Evolutionary conservation across 2,888 invertebrate genomes (phyloP), one percentile per base, ranked within the genome.

Genomic region (Nyleta sp.): DNA sequence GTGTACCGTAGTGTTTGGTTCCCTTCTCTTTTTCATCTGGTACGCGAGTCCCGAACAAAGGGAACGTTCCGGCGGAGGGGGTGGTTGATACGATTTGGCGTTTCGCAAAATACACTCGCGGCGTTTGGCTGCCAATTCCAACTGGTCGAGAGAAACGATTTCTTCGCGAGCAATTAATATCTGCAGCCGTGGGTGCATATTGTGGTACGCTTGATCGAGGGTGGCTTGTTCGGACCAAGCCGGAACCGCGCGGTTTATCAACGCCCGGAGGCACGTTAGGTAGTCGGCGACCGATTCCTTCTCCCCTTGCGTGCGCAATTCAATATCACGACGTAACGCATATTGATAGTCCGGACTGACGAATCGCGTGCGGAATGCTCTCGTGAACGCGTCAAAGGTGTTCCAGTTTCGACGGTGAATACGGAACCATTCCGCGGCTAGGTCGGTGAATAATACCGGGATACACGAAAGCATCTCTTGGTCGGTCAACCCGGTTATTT

Each of bases 161-260:
- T 13, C 31, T 2, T 24, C 31, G 5, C 50, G 28, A 7, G 8
- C 10, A 2, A 50, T 15, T 6, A 50, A 28, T 6, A 50, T 4
- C 24, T 17, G 22, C 13, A 48, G 48, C 1, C 48, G 22, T 5
- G n/a, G 48, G 2, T 22, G 24, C 50, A 50, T 50, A 10, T 50
- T 50, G 2, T 28, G 50, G 50, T 50, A 50, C 13, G 50, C 50
- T 24, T 24, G 50, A 13, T 50, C 50, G 8, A 31, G 10, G 7
- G 31, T 15, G 2, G 13, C 13, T 5, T 15, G 50, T 7, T 50
- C 50, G 6, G 8, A 2, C 50, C 50, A 50, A 4, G 7, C 3
- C 8, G 50, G 50, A 13, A 3, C 15, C 5, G 31, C 6, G 1
- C 50, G 50, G 15, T 50, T 50, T 13, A 50, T 50, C 31, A 50